Evolutionary conservation across 2,888 invertebrate species (phyloP).

Genomic region (Diabrotica balteata): DNA sequence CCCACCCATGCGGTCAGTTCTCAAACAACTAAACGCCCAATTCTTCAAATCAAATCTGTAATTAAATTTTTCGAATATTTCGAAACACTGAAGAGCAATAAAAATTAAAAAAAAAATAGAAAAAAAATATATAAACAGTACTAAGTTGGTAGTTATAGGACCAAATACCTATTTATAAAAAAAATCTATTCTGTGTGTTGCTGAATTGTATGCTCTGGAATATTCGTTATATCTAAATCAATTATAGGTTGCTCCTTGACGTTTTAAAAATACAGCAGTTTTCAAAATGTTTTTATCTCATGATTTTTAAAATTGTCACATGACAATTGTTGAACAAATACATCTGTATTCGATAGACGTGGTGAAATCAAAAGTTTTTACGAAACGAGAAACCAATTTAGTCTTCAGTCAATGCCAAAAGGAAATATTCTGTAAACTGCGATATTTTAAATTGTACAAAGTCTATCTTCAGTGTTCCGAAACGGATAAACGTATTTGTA

Average conservation of each 20-base stretch:
- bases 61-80: constrained; percentile 38
- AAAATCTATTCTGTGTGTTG: constrained; percentile 3
- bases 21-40: constrained; percentile 54
- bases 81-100: constrained; percentile 13
- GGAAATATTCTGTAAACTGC: background rate
- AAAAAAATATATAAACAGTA: constrained; percentile 5
- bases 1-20: constrained; percentile 54
- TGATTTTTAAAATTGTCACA: too few species aligned
- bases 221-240: constrained; percentile 3
- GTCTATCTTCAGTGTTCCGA: constrained; percentile 22
- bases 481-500: constrained; percentile 48
- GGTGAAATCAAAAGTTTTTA: too few species aligned
- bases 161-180: background rate
- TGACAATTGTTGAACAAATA: too few species aligned
- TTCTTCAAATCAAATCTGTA: constrained; percentile 55
- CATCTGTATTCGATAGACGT: too few species aligned
- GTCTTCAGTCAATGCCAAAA: too few species aligned
- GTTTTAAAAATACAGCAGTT: background rate
- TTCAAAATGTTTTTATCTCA: background rate
- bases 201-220: constrained; percentile 1
- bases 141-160: constrained; percentile 4
- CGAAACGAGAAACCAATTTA: too few species aligned
- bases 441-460: background rate
- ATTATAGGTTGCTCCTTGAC: too few species aligned
- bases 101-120: background rate